phyloP scores from a whole-genome alignment of 2,797 vertebrate species.

The Cyclopterus lumpus region DNA sequence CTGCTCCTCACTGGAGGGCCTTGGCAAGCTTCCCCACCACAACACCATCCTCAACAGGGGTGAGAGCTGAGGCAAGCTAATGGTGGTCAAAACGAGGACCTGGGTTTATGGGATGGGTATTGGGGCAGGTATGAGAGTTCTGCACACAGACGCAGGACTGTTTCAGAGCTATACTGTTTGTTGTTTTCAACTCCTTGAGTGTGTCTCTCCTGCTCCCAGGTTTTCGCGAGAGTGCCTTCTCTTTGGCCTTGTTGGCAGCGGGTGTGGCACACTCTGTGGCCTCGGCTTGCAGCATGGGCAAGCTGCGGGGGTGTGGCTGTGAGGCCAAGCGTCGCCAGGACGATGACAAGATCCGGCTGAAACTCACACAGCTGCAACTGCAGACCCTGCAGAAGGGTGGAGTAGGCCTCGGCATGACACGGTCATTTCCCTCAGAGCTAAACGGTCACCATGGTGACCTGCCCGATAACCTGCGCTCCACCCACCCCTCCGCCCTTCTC shows the following conservation, averaged over 20 bases:
- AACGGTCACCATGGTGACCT: slow-evolving; percentile 74
- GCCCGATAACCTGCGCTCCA: slow-evolving; percentile 77
- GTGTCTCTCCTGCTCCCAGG: slow-evolving; percentile 76
- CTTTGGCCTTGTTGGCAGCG: slow-evolving; percentile 91
- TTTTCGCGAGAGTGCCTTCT: slow-evolving; percentile 93
- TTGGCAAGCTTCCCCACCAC: slow-evolving; percentile 89
- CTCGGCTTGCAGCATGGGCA: slow-evolving; percentile 93
- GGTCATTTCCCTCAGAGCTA: slow-evolving; percentile 75
- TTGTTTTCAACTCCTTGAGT: slow-evolving; percentile 3
- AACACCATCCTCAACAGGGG: slow-evolving; percentile 91
- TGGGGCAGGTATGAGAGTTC: background rate
- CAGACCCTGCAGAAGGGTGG: slow-evolving; percentile 89
- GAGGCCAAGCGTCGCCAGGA: slow-evolving; percentile 88
- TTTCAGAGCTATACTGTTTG: background rate
- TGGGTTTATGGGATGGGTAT: background rate
- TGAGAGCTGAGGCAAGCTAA: slow-evolving; percentile 67
- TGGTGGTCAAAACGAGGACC: slow-evolving; percentile 25
- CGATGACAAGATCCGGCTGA: slow-evolving; percentile 90
- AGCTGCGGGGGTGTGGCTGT: slow-evolving; percentile 91
- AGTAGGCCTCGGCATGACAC: slow-evolving; percentile 66
- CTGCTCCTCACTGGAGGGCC: slow-evolving; percentile 90
- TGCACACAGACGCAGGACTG: background rate
- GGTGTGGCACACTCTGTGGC: slow-evolving; percentile 94
- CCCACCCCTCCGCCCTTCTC: slow-evolving; percentile 75
- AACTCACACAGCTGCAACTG: slow-evolving; percentile 91